Base-by-base conservation (phyloP, 2,113 vertebrate genomes). In the Progne subis region DNA sequence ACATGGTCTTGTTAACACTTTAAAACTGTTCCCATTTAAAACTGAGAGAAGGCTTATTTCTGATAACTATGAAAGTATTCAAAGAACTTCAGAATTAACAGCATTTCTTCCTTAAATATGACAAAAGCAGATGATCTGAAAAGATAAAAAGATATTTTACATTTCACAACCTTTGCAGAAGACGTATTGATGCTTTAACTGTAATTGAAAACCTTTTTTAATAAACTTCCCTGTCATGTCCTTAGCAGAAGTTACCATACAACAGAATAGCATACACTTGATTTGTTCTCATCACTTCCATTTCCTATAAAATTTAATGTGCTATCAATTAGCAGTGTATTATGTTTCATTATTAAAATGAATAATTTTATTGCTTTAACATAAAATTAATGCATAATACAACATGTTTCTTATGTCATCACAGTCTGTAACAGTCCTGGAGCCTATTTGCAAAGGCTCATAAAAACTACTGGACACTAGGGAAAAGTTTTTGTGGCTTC, bases 281-380 rank as follows among this genome's bases (percentile, higher is more conserved):
- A 90, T 94, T 94, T 72, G 29, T 92, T 86, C 9, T 52, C 28
- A 52, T 88, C 34, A 26, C 17, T 91, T 81, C 55, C 8, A 23
- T 41, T 88, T 65, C 44, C 70, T 34, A 50, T 89, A 91, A 95
- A 94, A 94, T 56, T 24, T 85, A 94, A 85, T 55, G 9, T 18
- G 37, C 43, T 68, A 68, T 93, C 43, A 84, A 82, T 92, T 97
- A 95, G 6, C 34, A 44, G 14, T 49, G 18, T 52, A 61, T 91
- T 85, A 88, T 79, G 9, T 84, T 94, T 92, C 63, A 86, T 93
- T 94, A 93, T 87, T 95, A 86, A 95, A 94, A 92, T 86, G 7
- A 90, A 64, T 83, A 61, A 46, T 55, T 81, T 87, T 16, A 65
- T 39, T 88, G 7, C 20, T 95, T 89, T 75, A 91, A 78, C 39